Percentiles rank a stretch among this genome's conserved stretches.
These are phyloP conservation scores for Callionymus lyra DNA, from an alignment of 2,113 vertebrate species.

Conservation along the genomic window DNA sequence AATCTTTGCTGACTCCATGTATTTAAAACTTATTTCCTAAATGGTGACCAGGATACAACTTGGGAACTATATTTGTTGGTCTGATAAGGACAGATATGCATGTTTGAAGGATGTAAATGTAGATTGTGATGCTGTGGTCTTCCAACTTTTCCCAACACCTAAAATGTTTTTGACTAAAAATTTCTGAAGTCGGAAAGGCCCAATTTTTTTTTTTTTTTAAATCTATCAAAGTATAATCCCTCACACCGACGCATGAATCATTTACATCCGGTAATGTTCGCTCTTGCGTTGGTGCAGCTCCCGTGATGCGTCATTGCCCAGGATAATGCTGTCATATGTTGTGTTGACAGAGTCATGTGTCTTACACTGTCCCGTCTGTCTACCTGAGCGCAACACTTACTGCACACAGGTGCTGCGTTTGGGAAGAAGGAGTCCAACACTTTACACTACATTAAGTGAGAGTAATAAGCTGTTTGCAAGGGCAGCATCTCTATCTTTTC, in stretches of 20 bases:
- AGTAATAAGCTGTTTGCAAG: slow-evolving; percentile 33
- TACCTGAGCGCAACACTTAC: slow-evolving; percentile 40
- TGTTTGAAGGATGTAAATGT: too few relatives aligned
- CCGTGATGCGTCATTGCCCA: slow-evolving; percentile 41
- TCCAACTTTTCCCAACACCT: slow-evolving; percentile 10
- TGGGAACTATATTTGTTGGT: too few relatives aligned
- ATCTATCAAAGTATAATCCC: slow-evolving; percentile 20
- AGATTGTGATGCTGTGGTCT: too few relatives aligned
- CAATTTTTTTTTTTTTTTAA: too few relatives aligned
- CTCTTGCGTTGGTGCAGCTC: slow-evolving; percentile 22
- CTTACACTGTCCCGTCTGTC: slow-evolving; percentile 23
- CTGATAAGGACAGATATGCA: too few relatives aligned
- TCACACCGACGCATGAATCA: slow-evolving; percentile 25
- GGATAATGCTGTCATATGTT: slow-evolving; percentile 60
- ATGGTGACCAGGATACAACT: too few relatives aligned
- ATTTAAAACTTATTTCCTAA: too few relatives aligned
- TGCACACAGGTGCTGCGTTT: slow-evolving; percentile 21
- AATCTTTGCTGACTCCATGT: too few relatives aligned
- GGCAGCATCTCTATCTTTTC: slow-evolving; percentile 9
- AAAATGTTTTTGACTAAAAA: too few relatives aligned
- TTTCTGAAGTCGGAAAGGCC: too few relatives aligned
- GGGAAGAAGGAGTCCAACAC: slow-evolving; percentile 22
- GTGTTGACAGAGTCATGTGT: slow-evolving; percentile 51
- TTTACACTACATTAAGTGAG: slow-evolving; percentile 49
- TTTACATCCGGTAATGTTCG: slow-evolving; percentile 36